Conservation (phyloP, 2,797 vertebrate species). For the Chaetophractus vellerosus region DNA sequence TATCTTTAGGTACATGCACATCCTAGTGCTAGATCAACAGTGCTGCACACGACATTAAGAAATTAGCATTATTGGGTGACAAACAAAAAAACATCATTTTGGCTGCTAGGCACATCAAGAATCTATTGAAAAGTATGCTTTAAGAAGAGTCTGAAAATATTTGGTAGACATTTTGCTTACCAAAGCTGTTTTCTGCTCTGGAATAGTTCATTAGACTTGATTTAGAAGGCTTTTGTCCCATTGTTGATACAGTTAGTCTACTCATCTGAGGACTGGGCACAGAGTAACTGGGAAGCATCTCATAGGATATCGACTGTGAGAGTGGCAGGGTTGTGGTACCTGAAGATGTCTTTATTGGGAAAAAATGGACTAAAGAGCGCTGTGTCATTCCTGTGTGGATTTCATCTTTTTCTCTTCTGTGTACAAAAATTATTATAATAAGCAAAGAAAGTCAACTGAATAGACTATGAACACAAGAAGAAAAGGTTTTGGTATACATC, state of each 20-base stretch:
- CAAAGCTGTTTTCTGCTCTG: not conserved
- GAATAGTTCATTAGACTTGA: rapidly evolving
- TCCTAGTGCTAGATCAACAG: not conserved
- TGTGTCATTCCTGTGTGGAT: rapidly evolving
- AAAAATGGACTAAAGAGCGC: not conserved
- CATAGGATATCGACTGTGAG: not conserved
- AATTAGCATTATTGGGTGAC: not conserved
- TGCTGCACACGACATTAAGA: not conserved
- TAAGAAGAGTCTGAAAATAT: not conserved
- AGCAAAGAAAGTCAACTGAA: conserved; percentile 40
- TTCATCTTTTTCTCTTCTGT: conserved; percentile 20
- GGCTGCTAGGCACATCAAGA: not conserved
- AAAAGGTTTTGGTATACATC: not conserved
- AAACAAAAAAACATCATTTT: not conserved
- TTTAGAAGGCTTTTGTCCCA: not conserved
- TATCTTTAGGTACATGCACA: not conserved
- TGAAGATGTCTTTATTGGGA: not conserved
- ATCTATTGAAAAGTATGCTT: not conserved
- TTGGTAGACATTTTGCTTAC: conserved; percentile 44
- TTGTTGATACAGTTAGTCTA: rapidly evolving
- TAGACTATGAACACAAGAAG: not conserved
- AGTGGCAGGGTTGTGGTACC: rapidly evolving
- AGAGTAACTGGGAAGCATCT: not conserved
- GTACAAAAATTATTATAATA: conserved; percentile 8
- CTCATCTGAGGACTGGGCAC: not conserved